These are phyloP conservation scores for Leptobrachium leishanense DNA, from an alignment of 2,113 vertebrate genomes.

Conservation along the genomic window DNA sequence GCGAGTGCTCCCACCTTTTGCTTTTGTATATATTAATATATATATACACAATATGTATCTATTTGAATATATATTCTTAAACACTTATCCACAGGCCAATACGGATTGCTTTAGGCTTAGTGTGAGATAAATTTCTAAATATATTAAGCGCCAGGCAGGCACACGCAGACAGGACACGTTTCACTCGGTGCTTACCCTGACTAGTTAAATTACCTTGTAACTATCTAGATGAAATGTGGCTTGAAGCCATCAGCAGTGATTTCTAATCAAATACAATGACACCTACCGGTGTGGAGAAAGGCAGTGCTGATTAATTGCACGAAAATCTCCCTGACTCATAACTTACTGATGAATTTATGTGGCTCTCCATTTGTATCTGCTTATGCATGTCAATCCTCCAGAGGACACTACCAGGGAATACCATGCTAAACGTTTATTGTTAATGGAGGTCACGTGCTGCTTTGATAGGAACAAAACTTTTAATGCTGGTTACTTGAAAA, in stretches of 20 bases:
- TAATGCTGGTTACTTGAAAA: not conserved
- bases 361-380: slow-evolving; percentile 24
- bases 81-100: too few relatives aligned
- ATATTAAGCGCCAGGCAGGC: too few relatives aligned
- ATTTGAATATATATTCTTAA: too few relatives aligned
- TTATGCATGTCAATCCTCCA: slow-evolving; percentile 5
- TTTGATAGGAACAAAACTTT: slow-evolving; percentile 1
- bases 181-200: slow-evolving; percentile 32
- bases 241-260: slow-evolving; percentile 49
- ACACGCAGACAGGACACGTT: slow-evolving; percentile 30
- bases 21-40: too few relatives aligned
- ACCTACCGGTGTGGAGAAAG: slow-evolving; percentile 44
- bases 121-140: too few relatives aligned
- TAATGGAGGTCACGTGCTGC: slow-evolving; percentile 12
- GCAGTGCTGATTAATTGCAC: slow-evolving; percentile 52
- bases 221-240: slow-evolving; percentile 47
- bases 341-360: slow-evolving; percentile 50
- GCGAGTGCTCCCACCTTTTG: too few relatives aligned
- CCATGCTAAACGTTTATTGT: slow-evolving; percentile 30
- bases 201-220: slow-evolving; percentile 47
- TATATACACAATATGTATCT: too few relatives aligned
- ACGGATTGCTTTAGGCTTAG: too few relatives aligned
- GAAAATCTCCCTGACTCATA: slow-evolving; percentile 47
- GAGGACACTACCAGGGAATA: not conserved
- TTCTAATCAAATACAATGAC: slow-evolving; percentile 44